phyloP scores from a whole-genome alignment of 1,140 invertebrate species.

The Acromyrmex heyeri region DNA sequence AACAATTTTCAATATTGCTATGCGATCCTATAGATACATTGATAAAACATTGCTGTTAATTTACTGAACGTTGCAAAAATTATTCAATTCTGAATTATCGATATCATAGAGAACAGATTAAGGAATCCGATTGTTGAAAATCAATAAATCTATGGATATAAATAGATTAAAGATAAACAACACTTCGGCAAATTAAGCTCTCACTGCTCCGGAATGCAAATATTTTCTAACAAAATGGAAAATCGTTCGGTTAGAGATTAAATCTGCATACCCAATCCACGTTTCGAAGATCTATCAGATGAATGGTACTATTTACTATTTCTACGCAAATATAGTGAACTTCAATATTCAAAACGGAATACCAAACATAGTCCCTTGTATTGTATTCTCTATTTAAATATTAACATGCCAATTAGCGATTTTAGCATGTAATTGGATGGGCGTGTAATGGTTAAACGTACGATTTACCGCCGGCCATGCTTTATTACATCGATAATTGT shows the following conservation, averaged over 20 bases:
- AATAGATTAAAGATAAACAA: neutral
- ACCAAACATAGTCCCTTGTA: slow-evolving; percentile 17
- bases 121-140: neutral
- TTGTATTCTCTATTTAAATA: slow-evolving; percentile 33
- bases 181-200: neutral
- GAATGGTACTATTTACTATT: slow-evolving; percentile 7
- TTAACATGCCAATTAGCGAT: slow-evolving; percentile 55
- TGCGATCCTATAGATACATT: neutral
- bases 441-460: slow-evolving; percentile 41
- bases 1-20: neutral
- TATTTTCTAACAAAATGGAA: slow-evolving; percentile 33
- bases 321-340: slow-evolving; percentile 14
- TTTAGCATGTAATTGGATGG: slow-evolving; percentile 39
- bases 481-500: slow-evolving; percentile 39
- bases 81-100: neutral
- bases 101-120: neutral
- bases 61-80: neutral
- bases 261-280: neutral
- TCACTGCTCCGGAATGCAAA: neutral
- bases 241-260: neutral
- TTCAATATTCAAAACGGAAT: slow-evolving; percentile 38
- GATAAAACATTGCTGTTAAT: slow-evolving; percentile 16
- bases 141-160: slow-evolving; percentile 15
- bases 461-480: slow-evolving; percentile 39
- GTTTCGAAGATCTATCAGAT: slow-evolving; percentile 19